phyloP scores from a whole-genome alignment of 2,113 vertebrate species.

The Shinisaurus crocodilurus region DNA sequence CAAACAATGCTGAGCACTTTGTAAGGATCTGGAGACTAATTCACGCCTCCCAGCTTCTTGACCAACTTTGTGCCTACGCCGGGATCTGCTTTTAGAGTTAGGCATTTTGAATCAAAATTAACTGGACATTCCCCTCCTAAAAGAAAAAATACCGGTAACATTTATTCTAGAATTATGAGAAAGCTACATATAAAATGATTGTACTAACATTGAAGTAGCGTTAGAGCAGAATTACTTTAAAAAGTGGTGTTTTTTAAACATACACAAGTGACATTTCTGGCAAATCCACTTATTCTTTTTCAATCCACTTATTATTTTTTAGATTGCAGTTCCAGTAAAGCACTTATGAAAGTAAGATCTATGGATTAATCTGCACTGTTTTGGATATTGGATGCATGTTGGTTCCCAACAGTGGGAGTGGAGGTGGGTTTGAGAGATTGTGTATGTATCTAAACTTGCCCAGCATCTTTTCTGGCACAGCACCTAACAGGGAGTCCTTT shows the following conservation, averaged over 20 bases:
- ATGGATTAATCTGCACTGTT: background rate
- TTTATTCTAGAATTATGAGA: background rate
- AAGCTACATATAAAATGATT: background rate
- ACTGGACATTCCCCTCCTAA: background rate
- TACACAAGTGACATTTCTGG: background rate
- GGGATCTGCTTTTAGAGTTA: conserved; percentile 66
- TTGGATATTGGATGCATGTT: background rate
- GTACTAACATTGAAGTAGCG: background rate
- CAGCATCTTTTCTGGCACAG: too few species aligned
- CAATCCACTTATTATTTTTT: background rate
- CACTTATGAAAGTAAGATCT: background rate
- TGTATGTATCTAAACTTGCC: too few species aligned
- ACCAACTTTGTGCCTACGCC: conserved; percentile 67
- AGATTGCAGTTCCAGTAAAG: background rate
- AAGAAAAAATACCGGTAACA: background rate
- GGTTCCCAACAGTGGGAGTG: background rate
- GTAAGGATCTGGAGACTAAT: conserved; percentile 89
- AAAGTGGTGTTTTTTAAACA: background rate
- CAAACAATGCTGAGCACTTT: conserved; percentile 92
- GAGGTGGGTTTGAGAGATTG: background rate
- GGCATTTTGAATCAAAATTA: conserved; percentile 65
- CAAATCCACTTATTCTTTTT: background rate
- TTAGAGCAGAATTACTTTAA: background rate
- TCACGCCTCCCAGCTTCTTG: conserved; percentile 83
- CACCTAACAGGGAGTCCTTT: too few species aligned